Evolutionary conservation across 2,888 invertebrate genomes (phyloP).

Genomic region (Macrophya annulata): DNA sequence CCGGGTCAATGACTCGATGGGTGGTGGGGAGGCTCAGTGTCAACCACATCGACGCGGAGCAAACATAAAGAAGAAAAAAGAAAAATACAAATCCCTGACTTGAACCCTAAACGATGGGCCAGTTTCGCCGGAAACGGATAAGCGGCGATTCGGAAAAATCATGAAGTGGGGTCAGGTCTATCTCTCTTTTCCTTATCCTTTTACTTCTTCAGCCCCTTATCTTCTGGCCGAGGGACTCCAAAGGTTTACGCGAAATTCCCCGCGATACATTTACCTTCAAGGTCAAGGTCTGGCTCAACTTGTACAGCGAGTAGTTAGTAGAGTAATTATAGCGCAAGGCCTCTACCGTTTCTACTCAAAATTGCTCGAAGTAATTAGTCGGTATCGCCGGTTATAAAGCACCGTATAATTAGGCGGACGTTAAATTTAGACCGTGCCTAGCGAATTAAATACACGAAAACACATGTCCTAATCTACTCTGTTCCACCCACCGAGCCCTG

Average conservation of each 20-base stretch:
- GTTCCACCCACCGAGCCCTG: slow-evolving; percentile 7
- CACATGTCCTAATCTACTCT: slow-evolving; percentile 17
- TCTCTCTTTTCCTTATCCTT: slow-evolving; percentile 32
- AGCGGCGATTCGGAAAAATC: slow-evolving; percentile 48
- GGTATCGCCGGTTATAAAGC: slow-evolving; percentile 47
- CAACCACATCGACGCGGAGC: slow-evolving; percentile 27
- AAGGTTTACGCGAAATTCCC: neutral
- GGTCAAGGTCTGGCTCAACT: slow-evolving; percentile 16
- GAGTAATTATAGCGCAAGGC: slow-evolving; percentile 44
- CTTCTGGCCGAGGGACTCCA: neutral
- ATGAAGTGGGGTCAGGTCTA: slow-evolving; percentile 35
- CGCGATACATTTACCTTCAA: slow-evolving; percentile 5
- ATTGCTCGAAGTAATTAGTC: slow-evolving; percentile 48
- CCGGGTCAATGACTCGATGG: slow-evolving; percentile 32
- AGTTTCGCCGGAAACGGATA: slow-evolving; percentile 42
- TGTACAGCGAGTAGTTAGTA: slow-evolving; percentile 12
- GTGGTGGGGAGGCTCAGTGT: slow-evolving; percentile 11
- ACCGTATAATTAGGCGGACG: slow-evolving; percentile 44
- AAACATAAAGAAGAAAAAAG: neutral
- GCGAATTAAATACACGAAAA: slow-evolving; percentile 50
- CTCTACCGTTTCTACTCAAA: slow-evolving; percentile 31
- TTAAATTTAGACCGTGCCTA: slow-evolving; percentile 47
- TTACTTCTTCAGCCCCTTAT: neutral
- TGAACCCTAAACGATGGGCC: slow-evolving; percentile 27
- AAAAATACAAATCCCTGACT: slow-evolving; percentile 17